phyloP scores from a whole-genome alignment of 2,113 vertebrate species.

The Psettodes erumei region DNA sequence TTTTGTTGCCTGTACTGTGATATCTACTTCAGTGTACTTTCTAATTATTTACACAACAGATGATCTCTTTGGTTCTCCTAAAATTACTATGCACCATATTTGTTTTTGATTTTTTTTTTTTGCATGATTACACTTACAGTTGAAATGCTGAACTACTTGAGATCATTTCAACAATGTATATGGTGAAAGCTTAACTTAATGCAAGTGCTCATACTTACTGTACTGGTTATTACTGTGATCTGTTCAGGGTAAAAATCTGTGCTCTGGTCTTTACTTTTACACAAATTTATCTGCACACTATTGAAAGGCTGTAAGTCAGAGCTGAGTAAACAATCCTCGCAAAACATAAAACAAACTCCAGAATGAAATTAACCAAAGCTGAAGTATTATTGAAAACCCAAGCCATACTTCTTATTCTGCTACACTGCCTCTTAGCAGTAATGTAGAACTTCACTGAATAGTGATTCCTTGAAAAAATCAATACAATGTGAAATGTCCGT shows the following conservation, averaged over 20 bases:
- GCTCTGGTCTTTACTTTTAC: constrained; percentile 34
- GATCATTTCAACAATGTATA: constrained; percentile 40
- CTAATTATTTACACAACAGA: constrained; percentile 42
- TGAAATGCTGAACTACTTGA: constrained; percentile 50
- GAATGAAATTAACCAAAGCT: constrained; percentile 33
- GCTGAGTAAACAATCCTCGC: not conserved
- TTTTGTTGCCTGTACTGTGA: constrained; percentile 72
- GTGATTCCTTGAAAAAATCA: constrained; percentile 7
- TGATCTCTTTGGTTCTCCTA: constrained; percentile 41
- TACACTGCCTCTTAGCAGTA: not conserved
- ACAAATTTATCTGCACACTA: constrained; percentile 31
- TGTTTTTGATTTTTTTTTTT: constrained; percentile 18
- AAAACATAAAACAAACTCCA: not conserved
- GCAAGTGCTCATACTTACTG: constrained; percentile 65
- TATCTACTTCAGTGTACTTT: constrained; percentile 55
- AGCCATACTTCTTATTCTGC: constrained; percentile 37
- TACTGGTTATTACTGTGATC: constrained; percentile 71
- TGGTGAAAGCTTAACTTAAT: constrained; percentile 53
- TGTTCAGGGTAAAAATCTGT: constrained; percentile 56
- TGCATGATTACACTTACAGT: constrained; percentile 55
- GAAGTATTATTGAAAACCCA: constrained; percentile 24
- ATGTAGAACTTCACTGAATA: constrained; percentile 2
- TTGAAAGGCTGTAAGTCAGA: constrained; percentile 4
- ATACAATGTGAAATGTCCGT: constrained; percentile 28
- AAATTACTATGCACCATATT: constrained; percentile 62